Evolutionary conservation across 1,140 invertebrate species (phyloP), one percentile per base, ranked within the genome.

Genomic region (Centruroides vittatus): DNA sequence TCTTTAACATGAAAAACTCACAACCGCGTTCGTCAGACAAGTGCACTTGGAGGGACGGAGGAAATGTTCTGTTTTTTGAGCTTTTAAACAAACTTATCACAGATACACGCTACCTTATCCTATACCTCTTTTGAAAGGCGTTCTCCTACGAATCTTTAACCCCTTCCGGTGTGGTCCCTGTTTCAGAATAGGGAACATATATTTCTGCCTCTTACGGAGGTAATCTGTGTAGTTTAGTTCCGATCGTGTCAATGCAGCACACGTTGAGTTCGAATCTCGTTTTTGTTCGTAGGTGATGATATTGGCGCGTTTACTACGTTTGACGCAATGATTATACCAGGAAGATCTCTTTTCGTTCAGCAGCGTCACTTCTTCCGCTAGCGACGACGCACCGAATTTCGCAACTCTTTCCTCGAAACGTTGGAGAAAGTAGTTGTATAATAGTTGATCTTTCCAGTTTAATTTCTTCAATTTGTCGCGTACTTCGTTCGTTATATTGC

Each of bases 391-490:
- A 11, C 74, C 74, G 63, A 69, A 73, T 35, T 61, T 23, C 23
- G 63, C 60, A 0, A 73, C 64, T 57, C 62, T 65, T 35, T 62
- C 35, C 23, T 67, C 63, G 47, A 75, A 73, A 61, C 66, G 72
- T 7, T 67, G 49, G 11, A 67, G 12, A 62, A 75, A 76, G 52
- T 70, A 58, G 10, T 70, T 56, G 53, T 76, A 75, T 7, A 75
- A 56, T n/a, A 67, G 58, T 8, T 61, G 53, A 66, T 75, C 74
- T 1, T 70, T 71, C 8, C 57, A 51, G 55, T 73, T 73, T 9
- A 70, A n/a, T 34, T 65, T 13, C 23, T 51, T 47, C 23, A 74
- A 50, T 11, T 35, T 58, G 12, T 62, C 35, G 10, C 51, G 46
- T 47, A 58, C 59, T 9, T 46, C 36, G 8, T 55, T 55, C 13